phyloP scores from a whole-genome alignment of 2,888 invertebrate species.

The Tanaodytes sp. region DNA sequence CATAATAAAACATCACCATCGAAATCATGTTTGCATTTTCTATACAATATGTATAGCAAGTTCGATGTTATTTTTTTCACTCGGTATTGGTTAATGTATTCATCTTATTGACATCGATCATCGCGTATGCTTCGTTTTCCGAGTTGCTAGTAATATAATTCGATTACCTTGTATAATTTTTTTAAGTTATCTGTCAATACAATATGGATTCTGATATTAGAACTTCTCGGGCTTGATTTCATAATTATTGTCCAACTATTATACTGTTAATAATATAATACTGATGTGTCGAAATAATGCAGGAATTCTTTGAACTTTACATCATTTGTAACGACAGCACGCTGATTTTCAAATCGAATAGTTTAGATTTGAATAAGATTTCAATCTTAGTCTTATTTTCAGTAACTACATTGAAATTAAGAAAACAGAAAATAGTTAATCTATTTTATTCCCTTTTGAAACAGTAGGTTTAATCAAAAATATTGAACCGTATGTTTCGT shows the following conservation, averaged over 20 bases:
- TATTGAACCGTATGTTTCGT: no score
- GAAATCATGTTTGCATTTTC: slow-evolving; percentile 21
- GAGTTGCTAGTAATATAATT: no score
- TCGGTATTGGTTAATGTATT: slow-evolving; percentile 27
- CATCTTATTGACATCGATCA: slow-evolving; percentile 36
- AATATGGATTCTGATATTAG: slow-evolving; percentile 15
- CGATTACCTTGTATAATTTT: no score
- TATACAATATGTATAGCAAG: slow-evolving; percentile 47
- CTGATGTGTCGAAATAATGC: slow-evolving; percentile 16
- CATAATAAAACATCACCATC: slow-evolving; percentile 19
- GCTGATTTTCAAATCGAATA: slow-evolving; percentile 22
- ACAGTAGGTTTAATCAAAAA: no score
- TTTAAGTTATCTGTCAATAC: no score
- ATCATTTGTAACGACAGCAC: no score
- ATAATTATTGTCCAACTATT: slow-evolving; percentile 54
- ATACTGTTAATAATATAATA: slow-evolving; percentile 32
- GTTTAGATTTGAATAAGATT: not conserved
- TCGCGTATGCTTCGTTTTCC: slow-evolving; percentile 26
- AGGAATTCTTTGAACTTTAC: slow-evolving; percentile 5
- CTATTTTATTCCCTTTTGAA: no score
- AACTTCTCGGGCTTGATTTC: slow-evolving; percentile 36
- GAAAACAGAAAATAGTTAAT: no score
- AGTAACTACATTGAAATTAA: no score
- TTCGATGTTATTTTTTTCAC: slow-evolving; percentile 34
- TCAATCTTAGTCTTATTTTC: not conserved